Percentiles rank a stretch among this genome's conserved stretches.
Evolutionary conservation across 2,888 invertebrate species (phyloP).

Genomic region (Eilema caniola): DNA sequence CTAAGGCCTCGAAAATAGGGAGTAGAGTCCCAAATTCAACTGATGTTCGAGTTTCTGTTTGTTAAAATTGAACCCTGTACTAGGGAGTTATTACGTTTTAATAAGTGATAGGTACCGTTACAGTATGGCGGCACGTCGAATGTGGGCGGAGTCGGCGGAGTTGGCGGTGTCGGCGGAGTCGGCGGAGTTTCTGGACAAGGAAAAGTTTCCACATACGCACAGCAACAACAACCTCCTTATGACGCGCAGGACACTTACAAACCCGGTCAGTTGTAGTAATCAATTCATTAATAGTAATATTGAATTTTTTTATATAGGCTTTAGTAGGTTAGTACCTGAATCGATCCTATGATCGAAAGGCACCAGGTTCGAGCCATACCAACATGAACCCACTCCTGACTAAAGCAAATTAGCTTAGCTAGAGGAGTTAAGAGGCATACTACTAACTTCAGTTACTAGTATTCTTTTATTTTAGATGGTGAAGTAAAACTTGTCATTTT

Average conservation of each 20-base stretch:
- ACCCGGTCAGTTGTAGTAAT: slow-evolving; percentile 55
- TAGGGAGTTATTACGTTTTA: background rate
- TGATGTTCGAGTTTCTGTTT: too few species aligned
- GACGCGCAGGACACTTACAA: slow-evolving; percentile 81
- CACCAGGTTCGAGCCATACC: too few species aligned
- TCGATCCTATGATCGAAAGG: too few species aligned
- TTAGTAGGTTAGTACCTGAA: background rate
- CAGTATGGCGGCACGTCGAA: slow-evolving; percentile 79
- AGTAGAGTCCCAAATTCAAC: too few species aligned
- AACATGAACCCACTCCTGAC: too few species aligned
- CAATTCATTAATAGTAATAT: background rate
- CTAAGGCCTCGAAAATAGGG: too few species aligned
- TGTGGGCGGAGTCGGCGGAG: slow-evolving; percentile 71
- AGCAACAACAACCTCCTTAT: slow-evolving; percentile 76
- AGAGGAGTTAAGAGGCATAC: background rate
- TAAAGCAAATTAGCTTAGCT: background rate
- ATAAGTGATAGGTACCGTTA: background rate
- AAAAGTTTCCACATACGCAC: slow-evolving; percentile 74
- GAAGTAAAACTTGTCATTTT: too few species aligned
- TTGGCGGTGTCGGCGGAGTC: slow-evolving; percentile 68
- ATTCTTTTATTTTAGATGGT: too few species aligned
- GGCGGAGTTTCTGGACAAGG: slow-evolving; percentile 77
- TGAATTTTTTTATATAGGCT: background rate
- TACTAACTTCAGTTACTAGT: too few species aligned
- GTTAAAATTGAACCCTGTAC: too few species aligned